Evolutionary conservation across 2,797 vertebrate species (phyloP).

Genomic region (Phataginus tricuspis): DNA sequence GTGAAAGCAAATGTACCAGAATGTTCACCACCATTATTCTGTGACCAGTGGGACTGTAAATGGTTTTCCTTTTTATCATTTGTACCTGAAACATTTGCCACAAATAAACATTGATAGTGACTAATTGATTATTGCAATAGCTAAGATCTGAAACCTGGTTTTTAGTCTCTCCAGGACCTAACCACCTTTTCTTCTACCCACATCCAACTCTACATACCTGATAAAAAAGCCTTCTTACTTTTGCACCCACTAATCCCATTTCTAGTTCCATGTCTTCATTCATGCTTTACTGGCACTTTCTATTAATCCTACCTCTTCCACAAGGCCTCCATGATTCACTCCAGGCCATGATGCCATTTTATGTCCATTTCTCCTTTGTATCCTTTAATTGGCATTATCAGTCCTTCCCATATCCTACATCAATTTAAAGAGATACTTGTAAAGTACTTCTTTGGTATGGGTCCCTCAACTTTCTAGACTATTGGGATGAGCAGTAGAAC

Average conservation of each 20-base stretch:
- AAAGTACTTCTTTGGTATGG: not conserved
- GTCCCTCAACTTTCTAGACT: conserved; percentile 19
- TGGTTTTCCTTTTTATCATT: not conserved
- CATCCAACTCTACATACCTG: not conserved
- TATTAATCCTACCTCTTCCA: not conserved
- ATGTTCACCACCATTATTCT: not conserved
- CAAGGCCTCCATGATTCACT: not conserved
- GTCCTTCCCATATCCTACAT: not conserved
- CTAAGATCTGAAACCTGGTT: not conserved
- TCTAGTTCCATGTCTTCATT: not conserved
- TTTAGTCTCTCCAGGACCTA: not conserved
- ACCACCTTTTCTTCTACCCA: not conserved
- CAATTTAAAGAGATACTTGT: not conserved
- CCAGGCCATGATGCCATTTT: not conserved
- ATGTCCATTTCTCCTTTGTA: not conserved
- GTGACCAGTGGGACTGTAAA: not conserved
- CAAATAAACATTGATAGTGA: not conserved
- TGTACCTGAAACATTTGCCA: not conserved
- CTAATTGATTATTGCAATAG: not conserved
- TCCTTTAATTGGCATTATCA: not conserved
- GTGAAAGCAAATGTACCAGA: not conserved
- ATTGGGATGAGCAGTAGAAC: not conserved
- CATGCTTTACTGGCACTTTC: not conserved
- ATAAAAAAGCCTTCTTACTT: not conserved
- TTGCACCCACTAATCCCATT: not conserved